Conservation (phyloP, 2,797 vertebrate species). For the Diceros bicornis region DNA sequence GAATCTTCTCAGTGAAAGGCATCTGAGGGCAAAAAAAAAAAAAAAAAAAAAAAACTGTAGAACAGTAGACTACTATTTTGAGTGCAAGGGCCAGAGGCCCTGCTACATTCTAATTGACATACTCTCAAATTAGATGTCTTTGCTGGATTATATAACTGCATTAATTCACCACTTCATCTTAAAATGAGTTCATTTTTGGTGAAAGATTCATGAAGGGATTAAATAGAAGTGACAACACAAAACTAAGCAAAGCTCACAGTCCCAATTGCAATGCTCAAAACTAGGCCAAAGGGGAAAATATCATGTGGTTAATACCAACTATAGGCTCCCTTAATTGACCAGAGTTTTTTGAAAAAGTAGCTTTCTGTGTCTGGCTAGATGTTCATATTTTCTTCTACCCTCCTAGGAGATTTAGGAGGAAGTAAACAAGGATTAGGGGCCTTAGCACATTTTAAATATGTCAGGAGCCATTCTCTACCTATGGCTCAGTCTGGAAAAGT, state of each 20-base stretch:
- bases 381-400: neutral
- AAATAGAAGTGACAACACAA: conserved; percentile 72
- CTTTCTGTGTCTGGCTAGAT: neutral
- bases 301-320: neutral
- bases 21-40: conserved; percentile 50
- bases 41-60: neutral
- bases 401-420: neutral
- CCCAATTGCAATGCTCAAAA: conserved; percentile 33
- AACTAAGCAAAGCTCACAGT: conserved; percentile 20
- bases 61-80: conserved; percentile 45
- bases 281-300: conserved; percentile 32
- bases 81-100: conserved; percentile 36
- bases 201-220: conserved; percentile 72
- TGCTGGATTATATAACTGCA: conserved; percentile 66
- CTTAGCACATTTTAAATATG: neutral
- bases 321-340: neutral
- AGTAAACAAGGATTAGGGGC: neutral
- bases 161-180: conserved; percentile 71
- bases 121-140: conserved; percentile 74
- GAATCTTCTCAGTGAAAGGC: conserved; percentile 19
- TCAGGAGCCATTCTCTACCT: neutral
- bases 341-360: neutral
- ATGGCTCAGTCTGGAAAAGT: neutral
- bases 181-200: conserved; percentile 75
- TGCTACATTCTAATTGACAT: conserved; percentile 64